Evolutionary conservation across 2,888 invertebrate species (phyloP).

Genomic region (Lasioglossum calceatum): DNA sequence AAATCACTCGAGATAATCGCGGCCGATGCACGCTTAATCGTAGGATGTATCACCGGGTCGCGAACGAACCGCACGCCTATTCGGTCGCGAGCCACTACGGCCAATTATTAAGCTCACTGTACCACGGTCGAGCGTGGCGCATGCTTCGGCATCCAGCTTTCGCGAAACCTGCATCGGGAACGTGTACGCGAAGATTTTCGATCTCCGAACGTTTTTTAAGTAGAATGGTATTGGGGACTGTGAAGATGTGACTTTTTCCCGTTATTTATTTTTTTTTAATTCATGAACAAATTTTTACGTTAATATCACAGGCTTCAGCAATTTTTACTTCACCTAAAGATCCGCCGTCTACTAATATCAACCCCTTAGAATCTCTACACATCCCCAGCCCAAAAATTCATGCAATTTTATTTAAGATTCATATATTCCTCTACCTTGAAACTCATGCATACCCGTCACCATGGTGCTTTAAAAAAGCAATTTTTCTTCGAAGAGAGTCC

Average conservation of each 20-base stretch:
- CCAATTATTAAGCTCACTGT: not conserved
- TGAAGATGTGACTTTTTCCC: not conserved
- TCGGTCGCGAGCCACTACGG: not conserved
- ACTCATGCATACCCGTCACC: not conserved
- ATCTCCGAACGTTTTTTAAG: not conserved
- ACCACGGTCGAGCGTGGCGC: not conserved
- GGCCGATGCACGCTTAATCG: constrained; percentile 78
- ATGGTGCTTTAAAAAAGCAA: not conserved
- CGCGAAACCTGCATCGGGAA: not conserved
- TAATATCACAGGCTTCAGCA: too few species aligned
- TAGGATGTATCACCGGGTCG: constrained; percentile 70
- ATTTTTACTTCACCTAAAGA: not conserved
- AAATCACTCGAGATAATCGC: constrained; percentile 80
- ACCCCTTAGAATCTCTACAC: not conserved
- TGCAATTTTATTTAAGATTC: constrained; percentile 1
- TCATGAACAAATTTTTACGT: too few species aligned
- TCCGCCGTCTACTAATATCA: not conserved
- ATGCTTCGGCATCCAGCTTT: not conserved
- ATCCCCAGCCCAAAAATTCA: not conserved
- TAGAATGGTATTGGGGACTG: not conserved
- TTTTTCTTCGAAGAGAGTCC: not conserved
- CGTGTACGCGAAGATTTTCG: not conserved
- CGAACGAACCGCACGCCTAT: constrained; percentile 14
- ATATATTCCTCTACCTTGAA: not conserved
- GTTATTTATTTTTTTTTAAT: too few species aligned